phyloP scores from a whole-genome alignment of 2,113 vertebrate genomes.

The Orycteropus afer region DNA sequence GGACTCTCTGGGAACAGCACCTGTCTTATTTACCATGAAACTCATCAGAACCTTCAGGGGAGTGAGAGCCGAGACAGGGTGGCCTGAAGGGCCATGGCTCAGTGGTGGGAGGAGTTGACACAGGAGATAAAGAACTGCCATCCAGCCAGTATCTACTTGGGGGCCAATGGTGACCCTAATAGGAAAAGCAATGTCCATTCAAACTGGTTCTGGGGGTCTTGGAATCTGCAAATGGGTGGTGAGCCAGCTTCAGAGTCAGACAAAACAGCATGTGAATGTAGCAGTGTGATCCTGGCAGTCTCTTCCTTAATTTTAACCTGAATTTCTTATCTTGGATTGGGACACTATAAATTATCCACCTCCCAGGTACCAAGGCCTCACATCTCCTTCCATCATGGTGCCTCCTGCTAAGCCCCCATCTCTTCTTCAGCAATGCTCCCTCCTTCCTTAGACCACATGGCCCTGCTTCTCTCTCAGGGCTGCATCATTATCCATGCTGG shows the following conservation, averaged over 20 bases:
- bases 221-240: neutral
- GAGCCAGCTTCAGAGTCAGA: neutral
- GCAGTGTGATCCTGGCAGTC: neutral
- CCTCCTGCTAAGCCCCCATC: neutral
- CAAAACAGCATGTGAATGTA: neutral
- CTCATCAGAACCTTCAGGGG: neutral
- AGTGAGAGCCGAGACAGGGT: neutral
- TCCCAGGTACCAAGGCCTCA: neutral
- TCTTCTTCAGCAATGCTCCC: neutral
- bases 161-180: neutral
- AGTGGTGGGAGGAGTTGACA: neutral
- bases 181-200: neutral
- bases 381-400: neutral
- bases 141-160: neutral
- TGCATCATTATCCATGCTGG: fast-evolving
- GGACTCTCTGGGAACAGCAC: neutral
- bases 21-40: neutral
- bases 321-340: neutral
- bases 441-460: neutral
- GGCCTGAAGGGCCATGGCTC: neutral
- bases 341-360: neutral
- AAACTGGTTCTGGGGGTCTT: neutral
- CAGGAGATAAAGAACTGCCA: neutral
- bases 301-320: neutral
- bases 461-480: neutral